Evolutionary conservation across 1,140 invertebrate species (phyloP).

Genomic region (Yoshiicerus persimilis): DNA sequence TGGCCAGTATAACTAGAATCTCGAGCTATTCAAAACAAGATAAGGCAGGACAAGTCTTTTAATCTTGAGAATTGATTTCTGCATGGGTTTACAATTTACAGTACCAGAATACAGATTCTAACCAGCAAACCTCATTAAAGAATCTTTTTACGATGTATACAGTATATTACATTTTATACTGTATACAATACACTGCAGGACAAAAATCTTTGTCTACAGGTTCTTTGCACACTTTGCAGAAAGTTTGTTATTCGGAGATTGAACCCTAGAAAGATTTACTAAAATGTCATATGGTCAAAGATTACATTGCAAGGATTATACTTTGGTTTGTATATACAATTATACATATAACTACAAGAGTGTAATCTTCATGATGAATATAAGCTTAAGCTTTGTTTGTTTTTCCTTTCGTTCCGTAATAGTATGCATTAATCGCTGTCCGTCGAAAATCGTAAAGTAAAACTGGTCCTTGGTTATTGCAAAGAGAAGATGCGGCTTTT

Average conservation of each 20-base stretch:
- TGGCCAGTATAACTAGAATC: not conserved
- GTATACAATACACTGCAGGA: too few species aligned
- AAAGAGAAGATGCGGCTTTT: too few species aligned
- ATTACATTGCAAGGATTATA: not conserved
- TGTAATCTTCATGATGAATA: not conserved
- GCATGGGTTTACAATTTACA: not conserved
- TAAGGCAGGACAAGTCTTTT: not conserved
- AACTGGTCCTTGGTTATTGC: not conserved
- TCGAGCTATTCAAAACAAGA: not conserved
- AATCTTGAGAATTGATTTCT: not conserved
- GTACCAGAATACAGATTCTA: not conserved
- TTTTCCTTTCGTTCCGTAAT: not conserved
- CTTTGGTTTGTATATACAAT: not conserved
- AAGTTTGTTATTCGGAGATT: not conserved
- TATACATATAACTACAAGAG: not conserved
- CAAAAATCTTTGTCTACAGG: not conserved
- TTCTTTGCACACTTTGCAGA: not conserved
- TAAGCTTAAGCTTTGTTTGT: not conserved
- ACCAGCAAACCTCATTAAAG: not conserved
- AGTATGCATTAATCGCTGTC: not conserved
- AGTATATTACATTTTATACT: not conserved
- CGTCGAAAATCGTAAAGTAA: not conserved
- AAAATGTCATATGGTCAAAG: not conserved
- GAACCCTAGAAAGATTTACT: not conserved
- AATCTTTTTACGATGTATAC: too few species aligned